Evolutionary conservation across 2,113 vertebrate genomes (phyloP), one percentile per base, ranked within the genome.

Genomic region (Phocoena phocoena): DNA sequence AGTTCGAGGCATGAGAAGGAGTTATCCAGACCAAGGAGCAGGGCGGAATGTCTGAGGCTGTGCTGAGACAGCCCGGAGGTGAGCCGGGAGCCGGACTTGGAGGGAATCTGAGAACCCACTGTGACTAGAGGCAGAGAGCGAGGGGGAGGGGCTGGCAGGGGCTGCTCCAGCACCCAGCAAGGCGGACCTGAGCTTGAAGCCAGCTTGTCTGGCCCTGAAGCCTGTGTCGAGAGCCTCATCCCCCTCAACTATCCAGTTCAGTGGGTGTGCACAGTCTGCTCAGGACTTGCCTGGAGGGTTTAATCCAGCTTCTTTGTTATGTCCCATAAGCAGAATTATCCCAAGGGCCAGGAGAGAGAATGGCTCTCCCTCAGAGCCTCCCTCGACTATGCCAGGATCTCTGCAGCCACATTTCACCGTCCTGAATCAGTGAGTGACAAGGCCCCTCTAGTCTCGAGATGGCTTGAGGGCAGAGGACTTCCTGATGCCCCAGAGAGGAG

Each of bases 151-250:
- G 23, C 26, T 0, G 6, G 28, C 41, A 65, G 76, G 67, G 4
- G 93, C 93, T 86, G 36, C 47, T 60, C 25, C 65, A 47, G 77
- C 28, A 96, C 95, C 79, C 92, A 83, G 44, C 68, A 73, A 93
- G 74, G 81, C 87, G 41, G 67, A 93, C 68, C 90, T 96, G 88
- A 91, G 89, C 90, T 93, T 95, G 73, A 55, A 58, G 38, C 33
- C 33, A 36, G 15, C 68, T 31, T 38, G n/a, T 58, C 11, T 63
- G 13, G 47, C 44, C 44, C 36, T 15, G 18, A 83, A 90, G 53
- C 76, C 38, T 82, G 83, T 88, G 11, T 58, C 93, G 82, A 96
- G 79, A 97, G 98, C 15, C 1, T 38, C 4, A 18, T 93, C 65
- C 21, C 67, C 33, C 58, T 44, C 58, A 33, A 17, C 63, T 8